Conservation (phyloP, 2,888 invertebrate species). For the Tachina fera region DNA sequence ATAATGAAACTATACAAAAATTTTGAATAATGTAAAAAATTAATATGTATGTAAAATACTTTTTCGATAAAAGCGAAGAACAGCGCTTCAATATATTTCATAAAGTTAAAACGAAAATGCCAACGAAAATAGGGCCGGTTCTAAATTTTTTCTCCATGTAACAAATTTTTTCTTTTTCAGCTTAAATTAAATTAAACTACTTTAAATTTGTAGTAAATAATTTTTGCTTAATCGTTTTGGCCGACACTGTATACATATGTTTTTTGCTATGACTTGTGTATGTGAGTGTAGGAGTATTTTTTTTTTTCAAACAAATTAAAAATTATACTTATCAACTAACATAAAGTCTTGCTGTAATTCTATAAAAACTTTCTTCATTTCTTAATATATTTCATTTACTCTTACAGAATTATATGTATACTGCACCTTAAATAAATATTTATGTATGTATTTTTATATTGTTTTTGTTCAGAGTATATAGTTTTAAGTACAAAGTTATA, state of each 20-base stretch:
- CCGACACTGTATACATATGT: background rate
- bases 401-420: background rate
- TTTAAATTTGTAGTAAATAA: background rate
- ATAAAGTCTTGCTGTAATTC: constrained; percentile 71
- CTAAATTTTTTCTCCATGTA: no score
- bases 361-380: constrained; percentile 66
- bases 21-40: no score
- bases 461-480: constrained; percentile 19
- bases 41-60: no score
- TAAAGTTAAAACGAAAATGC: no score
- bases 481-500: constrained; percentile 41
- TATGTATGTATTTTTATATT: constrained; percentile 24
- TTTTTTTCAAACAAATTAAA: constrained; percentile 30
- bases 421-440: constrained; percentile 36
- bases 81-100: no score
- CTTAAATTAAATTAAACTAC: no score
- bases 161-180: no score
- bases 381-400: constrained; percentile 18
- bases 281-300: background rate
- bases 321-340: constrained; percentile 65
- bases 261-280: background rate
- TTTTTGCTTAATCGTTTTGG: background rate
- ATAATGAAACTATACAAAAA: no score
- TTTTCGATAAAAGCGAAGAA: no score
- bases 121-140: no score